These are phyloP conservation scores for Myotis myotis DNA, from an alignment of 2,797 vertebrate genomes.

Conservation along the genomic window DNA sequence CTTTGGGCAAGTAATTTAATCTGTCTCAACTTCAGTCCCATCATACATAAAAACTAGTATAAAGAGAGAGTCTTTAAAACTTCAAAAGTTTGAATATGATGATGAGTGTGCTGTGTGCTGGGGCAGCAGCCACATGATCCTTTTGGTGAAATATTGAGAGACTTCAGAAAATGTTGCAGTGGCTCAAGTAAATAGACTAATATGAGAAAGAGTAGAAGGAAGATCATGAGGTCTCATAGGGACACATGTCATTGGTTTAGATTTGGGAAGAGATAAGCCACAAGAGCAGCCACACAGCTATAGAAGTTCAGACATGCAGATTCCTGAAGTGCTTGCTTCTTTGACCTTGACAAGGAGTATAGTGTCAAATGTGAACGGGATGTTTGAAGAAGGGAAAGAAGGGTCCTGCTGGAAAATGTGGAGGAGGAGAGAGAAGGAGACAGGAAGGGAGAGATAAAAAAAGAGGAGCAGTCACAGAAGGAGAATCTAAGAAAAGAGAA, in stretches of 20 bases:
- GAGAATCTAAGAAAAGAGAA: not conserved
- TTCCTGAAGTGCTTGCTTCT: not conserved
- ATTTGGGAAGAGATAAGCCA: not conserved
- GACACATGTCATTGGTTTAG: not conserved
- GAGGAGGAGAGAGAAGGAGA: not conserved
- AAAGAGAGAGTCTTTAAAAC: not conserved
- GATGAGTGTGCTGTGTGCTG: not conserved
- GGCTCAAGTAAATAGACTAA: not conserved
- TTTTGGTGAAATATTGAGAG: not conserved
- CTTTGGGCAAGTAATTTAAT: not conserved
- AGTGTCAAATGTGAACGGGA: not conserved
- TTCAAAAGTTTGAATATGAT: not conserved
- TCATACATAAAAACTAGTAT: not conserved
- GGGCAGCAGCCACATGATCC: not conserved
- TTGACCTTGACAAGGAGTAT: not conserved
- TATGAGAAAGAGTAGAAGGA: not conserved
- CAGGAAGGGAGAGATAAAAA: not conserved
- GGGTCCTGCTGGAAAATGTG: not conserved
- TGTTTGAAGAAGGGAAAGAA: not conserved
- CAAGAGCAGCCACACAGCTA: not conserved
- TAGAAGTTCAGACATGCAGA: not conserved
- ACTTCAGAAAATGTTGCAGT: not conserved
- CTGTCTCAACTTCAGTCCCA: not conserved
- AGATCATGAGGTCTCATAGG: accelerated
- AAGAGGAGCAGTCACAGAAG: not conserved